These are phyloP conservation scores for Brachyhypopomus occidentalis DNA, from an alignment of 2,113 vertebrate species.

Conservation along the genomic window DNA sequence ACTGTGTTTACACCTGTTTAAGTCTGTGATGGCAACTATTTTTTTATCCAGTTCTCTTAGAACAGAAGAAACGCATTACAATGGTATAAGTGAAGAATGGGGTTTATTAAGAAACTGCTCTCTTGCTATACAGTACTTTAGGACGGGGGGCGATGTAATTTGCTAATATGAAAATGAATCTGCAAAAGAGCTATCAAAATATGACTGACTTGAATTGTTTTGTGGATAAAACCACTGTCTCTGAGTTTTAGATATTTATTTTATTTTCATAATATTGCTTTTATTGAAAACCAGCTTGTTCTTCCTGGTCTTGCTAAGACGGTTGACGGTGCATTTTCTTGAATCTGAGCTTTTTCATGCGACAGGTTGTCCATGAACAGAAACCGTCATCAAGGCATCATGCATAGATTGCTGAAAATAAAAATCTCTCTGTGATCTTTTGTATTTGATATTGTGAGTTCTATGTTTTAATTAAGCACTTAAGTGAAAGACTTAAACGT, in stretches of 20 bases:
- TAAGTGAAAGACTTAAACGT: not conserved
- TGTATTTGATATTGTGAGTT: not conserved
- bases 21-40: conserved; percentile 1
- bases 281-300: conserved; percentile 23
- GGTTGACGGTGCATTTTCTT: not conserved
- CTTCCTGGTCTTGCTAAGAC: not conserved
- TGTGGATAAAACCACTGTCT: conserved; percentile 77
- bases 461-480: not conserved
- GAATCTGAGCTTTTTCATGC: conserved; percentile 3
- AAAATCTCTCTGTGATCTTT: conserved; percentile 5
- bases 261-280: conserved; percentile 46
- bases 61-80: not conserved
- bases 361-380: conserved; percentile 16
- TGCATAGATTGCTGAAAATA: conserved; percentile 33
- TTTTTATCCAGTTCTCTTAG: not conserved
- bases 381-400: conserved; percentile 21
- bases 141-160: not conserved
- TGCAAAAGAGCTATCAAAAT: conserved; percentile 55
- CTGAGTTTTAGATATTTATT: conserved; percentile 72
- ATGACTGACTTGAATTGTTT: conserved; percentile 71
- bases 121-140: conserved; percentile 5
- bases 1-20: conserved; percentile 17
- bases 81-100: not conserved
- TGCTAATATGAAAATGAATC: not conserved
- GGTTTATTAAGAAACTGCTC: not conserved